phyloP scores from a whole-genome alignment of 2,113 vertebrate genomes.

The Varanus salvator region DNA sequence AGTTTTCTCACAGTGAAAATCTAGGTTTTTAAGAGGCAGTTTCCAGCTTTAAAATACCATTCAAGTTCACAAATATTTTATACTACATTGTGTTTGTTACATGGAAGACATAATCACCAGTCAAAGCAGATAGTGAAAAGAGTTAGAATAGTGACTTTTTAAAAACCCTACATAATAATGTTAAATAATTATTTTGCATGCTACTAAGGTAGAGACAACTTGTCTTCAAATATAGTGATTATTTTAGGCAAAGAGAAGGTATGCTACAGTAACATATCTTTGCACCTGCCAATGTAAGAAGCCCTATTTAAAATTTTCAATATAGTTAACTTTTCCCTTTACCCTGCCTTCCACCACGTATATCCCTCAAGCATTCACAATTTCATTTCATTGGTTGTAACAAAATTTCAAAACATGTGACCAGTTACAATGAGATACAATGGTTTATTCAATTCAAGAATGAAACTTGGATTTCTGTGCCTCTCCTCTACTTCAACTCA shows the following conservation, averaged over 20 bases:
- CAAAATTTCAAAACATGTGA: background rate
- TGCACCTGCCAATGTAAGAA: background rate
- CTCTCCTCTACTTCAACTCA: background rate
- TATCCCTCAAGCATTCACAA: background rate
- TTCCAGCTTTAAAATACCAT: constrained; percentile 41
- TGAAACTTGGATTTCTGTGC: background rate
- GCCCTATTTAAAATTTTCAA: background rate
- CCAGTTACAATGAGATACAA: background rate
- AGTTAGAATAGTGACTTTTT: constrained; percentile 20
- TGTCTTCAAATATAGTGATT: constrained; percentile 3
- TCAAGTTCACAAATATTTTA: constrained; percentile 43
- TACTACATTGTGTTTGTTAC: constrained; percentile 2
- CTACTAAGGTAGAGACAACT: background rate
- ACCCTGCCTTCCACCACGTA: background rate
- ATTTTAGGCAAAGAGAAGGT: background rate
- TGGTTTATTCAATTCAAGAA: background rate
- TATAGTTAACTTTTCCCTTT: background rate
- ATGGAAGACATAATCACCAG: constrained; percentile 40
- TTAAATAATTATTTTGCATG: background rate
- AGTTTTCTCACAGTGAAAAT: background rate
- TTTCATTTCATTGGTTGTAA: background rate
- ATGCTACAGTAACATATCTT: background rate
- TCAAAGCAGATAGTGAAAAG: constrained; percentile 43
- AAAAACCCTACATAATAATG: background rate
- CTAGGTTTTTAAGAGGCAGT: background rate